Conservation (phyloP, 2,888 invertebrate species). For the Heliconius sara region DNA sequence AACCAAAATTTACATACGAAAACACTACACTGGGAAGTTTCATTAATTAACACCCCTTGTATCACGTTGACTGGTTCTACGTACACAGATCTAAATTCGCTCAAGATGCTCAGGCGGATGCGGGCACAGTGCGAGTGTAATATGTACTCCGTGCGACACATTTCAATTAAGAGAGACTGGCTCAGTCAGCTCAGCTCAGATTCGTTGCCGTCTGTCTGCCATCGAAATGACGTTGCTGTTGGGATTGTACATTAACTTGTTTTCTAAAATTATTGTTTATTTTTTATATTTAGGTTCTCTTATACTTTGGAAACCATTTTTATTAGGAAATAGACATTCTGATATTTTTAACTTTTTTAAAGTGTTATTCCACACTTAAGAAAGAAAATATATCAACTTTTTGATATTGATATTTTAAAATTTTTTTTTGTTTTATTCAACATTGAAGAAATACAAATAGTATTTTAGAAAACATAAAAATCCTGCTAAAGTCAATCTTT, state of each 20-base stretch:
- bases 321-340: too few species aligned
- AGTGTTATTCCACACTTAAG: too few species aligned
- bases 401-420: too few species aligned
- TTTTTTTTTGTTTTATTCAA: too few species aligned
- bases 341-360: too few species aligned
- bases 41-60: conserved; percentile 46
- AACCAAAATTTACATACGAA: conserved; percentile 11
- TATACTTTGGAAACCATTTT: too few species aligned
- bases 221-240: conserved; percentile 44
- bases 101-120: conserved; percentile 47
- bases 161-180: conserved; percentile 50
- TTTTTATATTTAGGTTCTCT: not conserved
- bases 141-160: conserved; percentile 47
- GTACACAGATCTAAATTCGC: conserved; percentile 46
- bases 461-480: too few species aligned
- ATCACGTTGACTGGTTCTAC: conserved; percentile 40
- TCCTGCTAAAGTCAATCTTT: too few species aligned
- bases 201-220: conserved; percentile 44
- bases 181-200: too few species aligned
- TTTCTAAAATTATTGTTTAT: conserved; percentile 18
- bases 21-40: conserved; percentile 30
- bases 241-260: conserved; percentile 45
- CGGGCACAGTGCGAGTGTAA: conserved; percentile 39
- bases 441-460: too few species aligned
- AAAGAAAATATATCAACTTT: too few species aligned